Evolutionary conservation across 2,888 invertebrate genomes (phyloP).

Genomic region (Philereme vetulata): DNA sequence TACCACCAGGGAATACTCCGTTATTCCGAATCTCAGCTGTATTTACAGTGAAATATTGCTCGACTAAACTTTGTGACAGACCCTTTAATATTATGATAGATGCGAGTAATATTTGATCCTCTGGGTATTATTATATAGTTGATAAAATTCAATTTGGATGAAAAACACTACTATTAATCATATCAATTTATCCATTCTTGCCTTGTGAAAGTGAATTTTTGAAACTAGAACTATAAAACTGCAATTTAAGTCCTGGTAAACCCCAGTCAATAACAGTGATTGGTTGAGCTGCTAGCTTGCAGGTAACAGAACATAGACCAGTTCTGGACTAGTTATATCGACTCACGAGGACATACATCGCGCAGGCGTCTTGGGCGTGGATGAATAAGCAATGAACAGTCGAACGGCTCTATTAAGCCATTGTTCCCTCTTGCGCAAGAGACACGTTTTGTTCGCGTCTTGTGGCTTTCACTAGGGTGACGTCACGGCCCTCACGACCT

Average conservation of each 20-base stretch:
- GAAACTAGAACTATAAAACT: constrained; percentile 24
- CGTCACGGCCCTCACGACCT: constrained; percentile 69
- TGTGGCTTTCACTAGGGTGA: constrained; percentile 74
- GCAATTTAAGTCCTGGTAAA: constrained; percentile 15
- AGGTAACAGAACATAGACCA: constrained; percentile 23
- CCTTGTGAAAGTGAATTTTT: constrained; percentile 20
- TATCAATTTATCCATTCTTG: neutral
- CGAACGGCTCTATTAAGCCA: constrained; percentile 82
- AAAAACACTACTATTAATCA: constrained; percentile 12
- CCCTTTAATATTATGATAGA: constrained; percentile 40
- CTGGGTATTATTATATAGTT: constrained; percentile 26
- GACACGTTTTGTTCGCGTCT: constrained; percentile 76
- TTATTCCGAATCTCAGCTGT: constrained; percentile 42
- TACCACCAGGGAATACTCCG: constrained; percentile 50
- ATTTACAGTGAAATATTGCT: constrained; percentile 43
- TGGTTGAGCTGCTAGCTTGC: constrained; percentile 12
- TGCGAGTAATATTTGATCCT: constrained; percentile 26
- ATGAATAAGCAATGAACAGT: constrained; percentile 82
- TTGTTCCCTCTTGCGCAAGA: constrained; percentile 81
- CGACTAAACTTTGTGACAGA: constrained; percentile 38
- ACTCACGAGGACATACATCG: constrained; percentile 71
- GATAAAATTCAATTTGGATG: constrained; percentile 14
- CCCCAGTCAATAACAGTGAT: constrained; percentile 27
- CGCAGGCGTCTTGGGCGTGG: constrained; percentile 80
- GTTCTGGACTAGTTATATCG: constrained; percentile 45